Base-by-base conservation (phyloP, 2,113 vertebrate genomes). In the Vulpes lagopus region DNA sequence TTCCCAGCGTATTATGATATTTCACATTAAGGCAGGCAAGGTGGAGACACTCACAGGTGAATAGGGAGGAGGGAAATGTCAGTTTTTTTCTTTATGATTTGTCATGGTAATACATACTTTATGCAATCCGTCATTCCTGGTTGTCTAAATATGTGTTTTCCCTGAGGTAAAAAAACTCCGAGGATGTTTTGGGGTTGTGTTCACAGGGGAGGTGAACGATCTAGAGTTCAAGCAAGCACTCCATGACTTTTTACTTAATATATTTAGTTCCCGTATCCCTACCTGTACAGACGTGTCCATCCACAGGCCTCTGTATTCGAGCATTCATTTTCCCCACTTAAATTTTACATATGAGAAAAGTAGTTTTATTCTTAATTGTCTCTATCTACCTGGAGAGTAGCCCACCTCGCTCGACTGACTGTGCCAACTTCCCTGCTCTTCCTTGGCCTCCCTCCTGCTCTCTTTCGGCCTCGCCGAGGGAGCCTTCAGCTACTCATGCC, bases 351-450 rank as follows among this genome's bases (percentile, higher is more conserved):
- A 0, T 89, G 67, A 88, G n/a, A 96, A 97, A 86, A 57, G 0
- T 43, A 55, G 79, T 91, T 94, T 79, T 92, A 64, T 20, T 93
- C 9, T 69, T 35, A 96, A 96, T 59, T 32, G 32, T n/a, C 9
- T 90, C 84, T 3, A 62, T 87, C 57, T 97, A 88, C 86, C 55
- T 95, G 4, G 35, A 80, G 91, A 94, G 79, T 81, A 93, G 96
- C 76, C 97, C 78, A 90, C 81, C 49, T 95, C 87, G 1, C 57
- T 97, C 22, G 38, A 97, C 98, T 96, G 96, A 73, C 3, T 59
- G 96, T 71, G 16, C 91, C 89, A 73, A 67, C 64, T 79, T n/a
- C 96, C 89, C 97, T 89, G 51, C 30, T 96, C 17, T 98, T 97
- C 78, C 96, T 96, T 23, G 53, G 74, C 30, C 86, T 89, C 78